A percentile compares a stretch with the other conserved stretches of the same genome.
These are phyloP conservation scores for Dyspetes luteomarginatus DNA, from an alignment of 2,888 invertebrate genomes.

Conservation along the genomic window DNA sequence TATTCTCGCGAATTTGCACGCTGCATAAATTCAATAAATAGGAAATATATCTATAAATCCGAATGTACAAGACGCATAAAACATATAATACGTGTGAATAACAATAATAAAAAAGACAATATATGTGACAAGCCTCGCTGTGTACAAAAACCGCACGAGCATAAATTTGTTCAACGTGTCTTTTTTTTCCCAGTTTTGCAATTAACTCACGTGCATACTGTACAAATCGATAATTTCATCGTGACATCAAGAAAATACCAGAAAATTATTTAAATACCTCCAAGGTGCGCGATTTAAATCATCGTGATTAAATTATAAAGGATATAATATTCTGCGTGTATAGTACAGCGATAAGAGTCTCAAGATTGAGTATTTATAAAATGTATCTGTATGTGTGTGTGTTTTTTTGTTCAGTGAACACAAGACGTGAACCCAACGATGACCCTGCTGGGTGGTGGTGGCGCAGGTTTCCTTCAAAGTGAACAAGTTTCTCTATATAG, in stretches of 20 bases:
- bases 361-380: slow-evolving; percentile 21
- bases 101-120: slow-evolving; percentile 19
- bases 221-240: slow-evolving; percentile 46
- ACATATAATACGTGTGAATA: neutral
- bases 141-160: slow-evolving; percentile 1
- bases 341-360: slow-evolving; percentile 42
- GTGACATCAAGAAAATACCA: slow-evolving; percentile 19
- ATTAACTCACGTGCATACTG: slow-evolving; percentile 40
- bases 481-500: slow-evolving; percentile 35
- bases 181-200: slow-evolving; percentile 6
- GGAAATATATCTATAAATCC: neutral
- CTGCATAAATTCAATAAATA: slow-evolving; percentile 32
- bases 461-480: slow-evolving; percentile 23
- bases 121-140: slow-evolving; percentile 42
- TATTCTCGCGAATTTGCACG: slow-evolving; percentile 45
- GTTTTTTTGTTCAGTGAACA: neutral
- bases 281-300: slow-evolving; percentile 48
- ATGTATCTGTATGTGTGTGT: neutral
- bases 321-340: slow-evolving; percentile 31
- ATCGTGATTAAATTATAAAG: slow-evolving; percentile 62
- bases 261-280: slow-evolving; percentile 23
- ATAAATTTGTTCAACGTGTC: slow-evolving; percentile 56
- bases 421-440: slow-evolving; percentile 42
- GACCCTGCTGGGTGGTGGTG: slow-evolving; percentile 31
- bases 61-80: neutral